Base-by-base conservation (phyloP, 2,113 vertebrate genomes). In the Colossoma macropomum region DNA sequence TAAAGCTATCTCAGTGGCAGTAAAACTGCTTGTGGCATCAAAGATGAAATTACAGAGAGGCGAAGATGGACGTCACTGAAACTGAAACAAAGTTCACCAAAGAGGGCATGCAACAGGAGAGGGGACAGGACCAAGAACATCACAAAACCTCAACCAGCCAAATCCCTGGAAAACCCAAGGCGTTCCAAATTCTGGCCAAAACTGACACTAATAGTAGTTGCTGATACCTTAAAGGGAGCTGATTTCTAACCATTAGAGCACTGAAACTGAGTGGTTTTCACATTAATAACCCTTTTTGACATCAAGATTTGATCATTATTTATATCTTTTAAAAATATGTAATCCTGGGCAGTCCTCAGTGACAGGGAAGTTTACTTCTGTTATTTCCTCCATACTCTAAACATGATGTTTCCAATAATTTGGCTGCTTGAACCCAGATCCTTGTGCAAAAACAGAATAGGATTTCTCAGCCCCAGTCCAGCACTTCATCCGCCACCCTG, bases 31-130 rank as follows among this genome's bases (percentile, higher is more conserved):
- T 23, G 1, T 9, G 7, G 56, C 32, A n/a, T n/a, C 28, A 79
- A n/a, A 25, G 10, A 21, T 34, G 1, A 45, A 62, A 76, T 41
- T 45, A 28, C 30, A 52, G 41, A 66, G 16, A 68, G 60, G 32
- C 30, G 28, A 30, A 68, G 28, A 79, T 27, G 48, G 62, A 78
- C 16, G 34, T 12, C 16, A 30, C 13, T 68, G 70, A 45, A 82
- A n/a, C 75, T 82, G 71, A 72, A 88, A 86, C 77, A 86, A 86
- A 85, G 79, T 86, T 88, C 85, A 88, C 69, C 80, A 77, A 66
- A 69, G 59, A 82, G 27, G 28, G 30, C 66, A 75, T 32, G 85
- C 82, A 90, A 32, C 87, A 30, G 84, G 84, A 38, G 70, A 81
- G 12, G 32, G 56, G 17, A 52, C 34, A 59, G 38, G 82, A 82